phyloP scores from a whole-genome alignment of 1,140 invertebrate species.

The Coelopa frigida region DNA sequence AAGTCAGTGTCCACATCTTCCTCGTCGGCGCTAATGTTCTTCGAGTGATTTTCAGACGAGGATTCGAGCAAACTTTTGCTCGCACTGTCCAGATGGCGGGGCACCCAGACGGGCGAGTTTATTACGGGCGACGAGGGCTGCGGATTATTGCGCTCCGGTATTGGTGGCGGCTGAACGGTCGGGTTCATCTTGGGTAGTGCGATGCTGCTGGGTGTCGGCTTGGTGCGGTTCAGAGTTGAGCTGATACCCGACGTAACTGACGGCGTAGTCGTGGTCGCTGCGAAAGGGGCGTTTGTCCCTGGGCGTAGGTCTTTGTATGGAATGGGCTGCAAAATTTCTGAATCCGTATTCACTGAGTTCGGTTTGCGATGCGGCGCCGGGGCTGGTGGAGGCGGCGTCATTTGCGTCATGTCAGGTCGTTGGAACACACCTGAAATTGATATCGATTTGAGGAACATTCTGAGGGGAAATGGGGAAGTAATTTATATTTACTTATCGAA shows the following conservation, averaged over 20 bases:
- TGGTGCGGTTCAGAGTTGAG: slow-evolving; percentile 8
- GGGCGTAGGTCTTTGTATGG: slow-evolving; percentile 10
- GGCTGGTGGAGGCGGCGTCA: slow-evolving; percentile 42
- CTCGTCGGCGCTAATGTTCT: slow-evolving; percentile 43
- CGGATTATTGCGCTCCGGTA: slow-evolving; percentile 27
- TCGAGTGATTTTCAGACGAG: slow-evolving; percentile 33
- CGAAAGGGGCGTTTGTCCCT: slow-evolving; percentile 6
- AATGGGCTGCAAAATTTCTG: slow-evolving; percentile 12
- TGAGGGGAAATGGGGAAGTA: neutral
- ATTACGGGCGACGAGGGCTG: slow-evolving; percentile 30
- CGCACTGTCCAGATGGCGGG: slow-evolving; percentile 27
- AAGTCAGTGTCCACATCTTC: slow-evolving; percentile 83
- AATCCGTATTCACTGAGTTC: slow-evolving; percentile 15
- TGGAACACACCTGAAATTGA: slow-evolving; percentile 33
- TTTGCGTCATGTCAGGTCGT: slow-evolving; percentile 41
- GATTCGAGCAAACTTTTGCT: slow-evolving; percentile 30
- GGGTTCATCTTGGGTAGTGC: neutral
- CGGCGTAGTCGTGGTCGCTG: slow-evolving; percentile 2
- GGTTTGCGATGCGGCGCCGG: slow-evolving; percentile 41
- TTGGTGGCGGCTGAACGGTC: slow-evolving; percentile 24
- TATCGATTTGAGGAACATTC: slow-evolving; percentile 1
- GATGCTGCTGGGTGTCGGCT: slow-evolving; percentile 2
- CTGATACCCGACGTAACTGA: slow-evolving; percentile 9
- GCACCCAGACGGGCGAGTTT: slow-evolving; percentile 38
- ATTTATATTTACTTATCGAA: slow-evolving; percentile 34